Evolutionary conservation across 2,888 invertebrate species (phyloP).

Genomic region (Philaethria dido): DNA sequence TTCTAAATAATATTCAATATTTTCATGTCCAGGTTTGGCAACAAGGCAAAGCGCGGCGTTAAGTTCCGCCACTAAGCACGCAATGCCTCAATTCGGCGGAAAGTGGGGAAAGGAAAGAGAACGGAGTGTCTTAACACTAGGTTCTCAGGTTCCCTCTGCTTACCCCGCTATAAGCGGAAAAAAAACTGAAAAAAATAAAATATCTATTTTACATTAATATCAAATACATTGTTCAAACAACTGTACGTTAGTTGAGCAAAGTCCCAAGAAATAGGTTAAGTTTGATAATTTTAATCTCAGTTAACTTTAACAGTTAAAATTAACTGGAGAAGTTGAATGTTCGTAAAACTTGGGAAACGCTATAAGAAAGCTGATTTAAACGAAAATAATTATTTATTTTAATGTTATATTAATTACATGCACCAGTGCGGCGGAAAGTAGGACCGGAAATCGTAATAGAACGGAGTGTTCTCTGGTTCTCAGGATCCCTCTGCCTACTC

Average conservation of each 20-base stretch:
- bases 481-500: too few relatives aligned
- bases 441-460: neutral
- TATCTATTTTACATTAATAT: neutral
- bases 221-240: constrained; percentile 4
- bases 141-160: too few relatives aligned
- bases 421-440: neutral
- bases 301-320: constrained; percentile 17
- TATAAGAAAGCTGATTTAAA: constrained; percentile 4
- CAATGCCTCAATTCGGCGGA: too few relatives aligned
- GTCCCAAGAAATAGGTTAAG: constrained; percentile 11
- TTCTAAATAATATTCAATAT: too few relatives aligned
- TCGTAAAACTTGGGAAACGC: constrained; percentile 10
- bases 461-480: too few relatives aligned
- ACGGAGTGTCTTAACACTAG: too few relatives aligned
- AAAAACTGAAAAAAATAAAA: too few relatives aligned
- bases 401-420: neutral
- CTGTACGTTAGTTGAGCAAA: neutral
- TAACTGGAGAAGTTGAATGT: constrained; percentile 6
- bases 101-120: too few relatives aligned
- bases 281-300: constrained; percentile 21
- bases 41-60: too few relatives aligned
- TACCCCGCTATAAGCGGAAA: too few relatives aligned
- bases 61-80: too few relatives aligned
- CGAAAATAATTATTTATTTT: constrained; percentile 8
- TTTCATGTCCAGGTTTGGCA: too few relatives aligned